Percentiles rank a stretch among this genome's conserved stretches.
Conservation (phyloP, 2,113 vertebrate species). For the Cynocephalus volans region DNA sequence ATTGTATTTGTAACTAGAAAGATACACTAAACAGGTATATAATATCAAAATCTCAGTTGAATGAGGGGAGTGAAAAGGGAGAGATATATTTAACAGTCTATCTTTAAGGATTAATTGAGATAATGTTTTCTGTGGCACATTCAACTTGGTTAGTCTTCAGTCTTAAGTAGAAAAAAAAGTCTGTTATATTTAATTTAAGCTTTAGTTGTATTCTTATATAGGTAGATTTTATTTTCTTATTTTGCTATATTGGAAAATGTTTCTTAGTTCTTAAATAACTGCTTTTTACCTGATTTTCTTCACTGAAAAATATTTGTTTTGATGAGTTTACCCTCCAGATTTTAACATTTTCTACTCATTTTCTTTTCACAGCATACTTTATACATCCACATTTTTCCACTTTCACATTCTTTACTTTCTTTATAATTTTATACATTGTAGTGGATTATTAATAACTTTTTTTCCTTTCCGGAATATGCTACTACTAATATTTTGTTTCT, state of each 20-base stretch:
- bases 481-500: constrained; percentile 7
- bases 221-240: background rate
- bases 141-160: background rate
- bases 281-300: constrained; percentile 4
- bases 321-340: background rate
- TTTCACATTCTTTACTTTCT: constrained; percentile 13
- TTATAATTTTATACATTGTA: background rate
- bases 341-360: background rate
- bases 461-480: background rate
- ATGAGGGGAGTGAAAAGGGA: background rate
- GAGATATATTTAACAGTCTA: background rate
- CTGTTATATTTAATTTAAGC: background rate
- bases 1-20: constrained; percentile 25
- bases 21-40: background rate
- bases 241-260: constrained; percentile 20
- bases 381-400: background rate
- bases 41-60: background rate
- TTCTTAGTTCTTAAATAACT: background rate
- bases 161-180: background rate
- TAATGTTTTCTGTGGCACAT: constrained; percentile 39
- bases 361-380: background rate
- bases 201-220: constrained; percentile 21
- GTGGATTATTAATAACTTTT: background rate
- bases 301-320: constrained; percentile 31
- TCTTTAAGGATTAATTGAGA: constrained; percentile 5